Base-by-base conservation (phyloP, 2,888 invertebrate genomes). In the Drosophila colorata region DNA sequence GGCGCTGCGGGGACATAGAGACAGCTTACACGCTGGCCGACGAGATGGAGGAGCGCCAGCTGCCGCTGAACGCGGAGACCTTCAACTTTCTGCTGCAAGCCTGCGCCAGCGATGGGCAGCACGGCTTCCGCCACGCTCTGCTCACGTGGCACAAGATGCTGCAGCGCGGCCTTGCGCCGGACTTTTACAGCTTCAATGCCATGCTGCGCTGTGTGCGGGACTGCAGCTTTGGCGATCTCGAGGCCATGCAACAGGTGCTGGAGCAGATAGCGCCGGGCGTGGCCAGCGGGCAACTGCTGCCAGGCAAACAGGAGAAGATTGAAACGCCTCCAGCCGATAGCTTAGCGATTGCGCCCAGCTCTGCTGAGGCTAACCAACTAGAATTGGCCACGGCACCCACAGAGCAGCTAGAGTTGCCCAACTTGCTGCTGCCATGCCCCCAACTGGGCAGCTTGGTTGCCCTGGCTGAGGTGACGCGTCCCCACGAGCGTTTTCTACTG, bases 111-210 rank as follows among this genome's bases (percentile, higher is more conserved):
- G 95, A 98, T 90, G 95, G 94, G 89, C 93, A 95, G 53, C 94
- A 94, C 78, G 98, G 99, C 0, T 95, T 98, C 85, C 85, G 91
- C 35, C 90, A 85, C 60, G 75, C 75, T 18, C 91, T 98, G 2
- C 91, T 96, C 59, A 95, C 97, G n/a, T 98, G 98, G 98, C 95
- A 96, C 52, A 95, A 96, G 93, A 95, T 98, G 95, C 90, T 94
- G 28, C 92, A 93, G 44, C 93, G 93, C 85, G 93, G 93, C 46
- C 93, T 97, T 41, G 93, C 91, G 44, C 97, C 98, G 0, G 94
- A 94, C 87, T 92, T 96, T 59, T 95, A 93, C 84, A 94, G 95
- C 1, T 98, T 96, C 88, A 97, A 98, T 93, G 93, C 97, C 25
- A 93, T 99, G 90, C 90, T 98, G 1, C 94, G 96, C 83, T 95